Evolutionary conservation across 2,113 vertebrate species (phyloP).

Genomic region (Atrichornis clamosus): DNA sequence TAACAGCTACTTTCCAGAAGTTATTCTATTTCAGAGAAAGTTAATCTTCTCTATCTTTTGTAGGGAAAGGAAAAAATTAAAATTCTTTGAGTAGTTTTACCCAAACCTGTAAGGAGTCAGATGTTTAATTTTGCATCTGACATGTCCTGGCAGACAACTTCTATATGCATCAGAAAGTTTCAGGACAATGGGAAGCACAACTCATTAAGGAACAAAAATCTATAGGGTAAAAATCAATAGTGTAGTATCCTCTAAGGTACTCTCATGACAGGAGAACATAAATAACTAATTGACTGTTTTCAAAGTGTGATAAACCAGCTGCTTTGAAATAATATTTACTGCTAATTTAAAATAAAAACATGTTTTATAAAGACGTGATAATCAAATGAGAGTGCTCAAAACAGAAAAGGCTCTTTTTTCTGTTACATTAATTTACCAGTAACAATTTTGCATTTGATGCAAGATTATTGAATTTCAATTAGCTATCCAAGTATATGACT

Average conservation of each 20-base stretch:
- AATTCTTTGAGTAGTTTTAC: background rate
- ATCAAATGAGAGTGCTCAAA: background rate
- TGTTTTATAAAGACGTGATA: background rate
- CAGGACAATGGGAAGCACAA: background rate
- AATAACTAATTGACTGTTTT: background rate
- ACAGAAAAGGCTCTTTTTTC: background rate
- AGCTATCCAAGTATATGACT: background rate
- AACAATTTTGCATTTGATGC: background rate
- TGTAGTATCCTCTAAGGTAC: background rate
- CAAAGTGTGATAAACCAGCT: background rate
- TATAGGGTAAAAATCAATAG: background rate
- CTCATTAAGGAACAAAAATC: background rate
- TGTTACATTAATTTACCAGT: background rate
- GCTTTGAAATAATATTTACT: background rate
- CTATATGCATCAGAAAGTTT: background rate
- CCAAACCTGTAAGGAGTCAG: background rate
- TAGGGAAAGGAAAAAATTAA: background rate
- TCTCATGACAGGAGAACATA: background rate
- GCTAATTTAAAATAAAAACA: background rate
- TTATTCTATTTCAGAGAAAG: background rate
- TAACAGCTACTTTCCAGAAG: background rate
- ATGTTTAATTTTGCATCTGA: background rate
- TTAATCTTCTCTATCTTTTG: background rate
- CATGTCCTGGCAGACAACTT: background rate
- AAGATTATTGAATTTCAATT: background rate